These are phyloP conservation scores for Drosophila lowei DNA, from an alignment of 1,140 invertebrate genomes.

Conservation along the genomic window DNA sequence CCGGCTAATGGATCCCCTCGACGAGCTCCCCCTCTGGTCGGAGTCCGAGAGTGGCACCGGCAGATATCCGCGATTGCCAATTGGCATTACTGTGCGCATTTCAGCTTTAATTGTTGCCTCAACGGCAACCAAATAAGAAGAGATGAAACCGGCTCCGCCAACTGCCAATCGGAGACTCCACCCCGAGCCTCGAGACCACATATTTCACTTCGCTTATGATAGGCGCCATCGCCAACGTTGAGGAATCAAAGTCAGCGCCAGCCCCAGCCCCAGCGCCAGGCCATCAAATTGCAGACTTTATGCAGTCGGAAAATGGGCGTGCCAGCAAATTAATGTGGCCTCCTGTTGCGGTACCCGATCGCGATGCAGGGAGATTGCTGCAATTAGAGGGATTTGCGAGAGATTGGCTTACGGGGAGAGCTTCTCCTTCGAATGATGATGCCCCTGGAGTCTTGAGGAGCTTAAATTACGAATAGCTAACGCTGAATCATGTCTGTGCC, in stretches of 20 bases:
- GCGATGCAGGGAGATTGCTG: no score
- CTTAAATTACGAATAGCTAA: no score
- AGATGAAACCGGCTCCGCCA: conserved; percentile 33
- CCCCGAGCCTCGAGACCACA: neutral
- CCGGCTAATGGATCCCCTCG: conserved; percentile 35
- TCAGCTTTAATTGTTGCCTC: conserved; percentile 67
- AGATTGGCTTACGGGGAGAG: no score
- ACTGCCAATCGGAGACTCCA: conserved; percentile 25
- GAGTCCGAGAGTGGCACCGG: neutral
- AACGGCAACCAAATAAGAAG: conserved; percentile 17
- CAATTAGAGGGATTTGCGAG: no score
- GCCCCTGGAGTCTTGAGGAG: no score
- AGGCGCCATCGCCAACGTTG: conserved; percentile 35
- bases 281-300: conserved; percentile 41
- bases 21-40: neutral
- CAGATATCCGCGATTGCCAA: conserved; percentile 69
- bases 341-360: no score
- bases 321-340: conserved; percentile 27
- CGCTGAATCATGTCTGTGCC: no score
- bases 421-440: no score
- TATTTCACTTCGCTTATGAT: conserved; percentile 64
- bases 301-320: conserved; percentile 31
- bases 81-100: conserved; percentile 68
- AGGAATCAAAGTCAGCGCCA: conserved; percentile 43
- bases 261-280: conserved; percentile 2